Evolutionary conservation across 1,140 invertebrate species (phyloP), one percentile per base, ranked within the genome.

Genomic region (Halesus radiatus): DNA sequence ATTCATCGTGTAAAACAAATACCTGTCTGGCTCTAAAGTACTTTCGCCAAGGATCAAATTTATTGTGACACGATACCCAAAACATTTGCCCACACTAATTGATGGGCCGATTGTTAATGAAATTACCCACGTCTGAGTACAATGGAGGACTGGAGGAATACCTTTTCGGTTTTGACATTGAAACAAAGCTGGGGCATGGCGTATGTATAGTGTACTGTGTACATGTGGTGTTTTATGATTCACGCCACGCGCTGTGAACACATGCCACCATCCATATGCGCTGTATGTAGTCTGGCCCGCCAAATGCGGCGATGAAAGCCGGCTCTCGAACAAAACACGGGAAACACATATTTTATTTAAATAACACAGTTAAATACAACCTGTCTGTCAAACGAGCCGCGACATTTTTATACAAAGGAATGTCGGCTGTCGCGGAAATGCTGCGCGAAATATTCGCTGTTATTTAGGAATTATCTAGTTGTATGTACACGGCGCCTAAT

Each of bases 101-200:
- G 50, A 72, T 22, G 68, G 37, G 37, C n/a, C 20, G 45, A 72
- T 72, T 72, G 68, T 72, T 50, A 72, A 52, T 72, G 68, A 72
- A 72, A 20, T 50, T 22, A 72, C n/a, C 32, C 18, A 50, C 68
- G 68, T 22, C 68, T n/a, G 68, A 26, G 68, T 26, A 52, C 18
- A 52, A 45, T 50, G 45, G 23, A 72, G 37, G 37, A 13, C 37
- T 13, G 37, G 37, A 45, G 23, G 68, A 72, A 72, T 72, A 52
- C 68, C 62, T 66, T 72, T 52, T 45, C 32, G 20, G 32, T 45
- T 45, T 22, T 72, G 68, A 72, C 68, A 72, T 72, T 72, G 68
- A 72, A 52, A 72, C 68, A 72, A 52, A n/a, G 68, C 68, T 64
- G 18, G 13, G 5, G 37, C 8, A 70, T 18, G n/a, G 6, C 37